These are phyloP conservation scores for Chrysolina americana DNA, from an alignment of 2,888 invertebrate genomes.

Conservation along the genomic window DNA sequence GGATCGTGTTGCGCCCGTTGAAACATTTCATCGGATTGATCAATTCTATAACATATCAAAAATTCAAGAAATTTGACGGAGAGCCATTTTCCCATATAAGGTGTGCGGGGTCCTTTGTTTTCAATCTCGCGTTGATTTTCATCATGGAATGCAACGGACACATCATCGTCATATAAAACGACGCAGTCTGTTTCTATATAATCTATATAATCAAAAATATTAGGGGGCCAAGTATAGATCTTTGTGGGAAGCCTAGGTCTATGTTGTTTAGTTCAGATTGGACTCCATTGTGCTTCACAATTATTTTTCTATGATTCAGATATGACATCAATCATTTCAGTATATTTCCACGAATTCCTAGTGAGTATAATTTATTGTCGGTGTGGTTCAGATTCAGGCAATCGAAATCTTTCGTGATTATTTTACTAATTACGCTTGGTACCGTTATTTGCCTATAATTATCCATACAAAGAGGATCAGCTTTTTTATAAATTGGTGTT, in stretches of 20 bases:
- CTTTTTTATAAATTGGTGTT: no score
- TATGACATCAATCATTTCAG: neutral
- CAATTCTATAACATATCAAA: no score
- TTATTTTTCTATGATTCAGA: neutral
- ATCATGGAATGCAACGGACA: neutral
- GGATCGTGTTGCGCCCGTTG: no score
- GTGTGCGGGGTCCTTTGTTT: no score
- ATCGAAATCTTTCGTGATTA: neutral
- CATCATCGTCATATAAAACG: neutral
- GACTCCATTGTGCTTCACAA: neutral
- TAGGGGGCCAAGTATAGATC: neutral
- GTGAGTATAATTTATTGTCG: neutral
- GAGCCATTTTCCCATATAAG: no score
- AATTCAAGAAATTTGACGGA: no score
- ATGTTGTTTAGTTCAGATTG: neutral
- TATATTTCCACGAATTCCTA: constrained; percentile 6
- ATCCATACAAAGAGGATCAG: no score
- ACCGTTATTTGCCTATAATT: neutral
- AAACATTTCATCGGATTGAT: no score
- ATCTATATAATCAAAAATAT: neutral
- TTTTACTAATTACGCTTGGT: neutral
- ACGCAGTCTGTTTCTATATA: neutral
- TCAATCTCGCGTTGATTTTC: neutral
- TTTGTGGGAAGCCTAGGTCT: neutral
- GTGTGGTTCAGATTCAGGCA: neutral